Conservation (phyloP, 2,888 invertebrate species). For the Oscheius sp. region DNA sequence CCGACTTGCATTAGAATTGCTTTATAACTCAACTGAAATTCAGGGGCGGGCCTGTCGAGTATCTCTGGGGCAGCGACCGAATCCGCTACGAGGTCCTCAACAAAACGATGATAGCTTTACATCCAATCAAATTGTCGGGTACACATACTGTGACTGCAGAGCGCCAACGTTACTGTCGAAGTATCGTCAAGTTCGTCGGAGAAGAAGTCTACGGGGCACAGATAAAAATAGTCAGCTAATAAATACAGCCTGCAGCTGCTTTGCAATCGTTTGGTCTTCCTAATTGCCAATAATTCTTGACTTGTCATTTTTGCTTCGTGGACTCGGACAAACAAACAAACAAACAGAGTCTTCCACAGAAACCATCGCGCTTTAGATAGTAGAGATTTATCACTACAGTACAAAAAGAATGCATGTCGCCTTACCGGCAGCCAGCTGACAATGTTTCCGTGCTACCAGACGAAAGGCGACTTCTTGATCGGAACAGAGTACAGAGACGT, state of each 20-base stretch:
- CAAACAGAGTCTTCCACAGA: no score
- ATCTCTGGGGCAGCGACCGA: neutral
- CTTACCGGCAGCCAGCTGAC: conserved; percentile 28
- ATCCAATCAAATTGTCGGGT: conserved; percentile 4
- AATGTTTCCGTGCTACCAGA: conserved; percentile 31
- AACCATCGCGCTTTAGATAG: no score
- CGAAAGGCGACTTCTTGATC: conserved; percentile 28
- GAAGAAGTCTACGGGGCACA: neutral
- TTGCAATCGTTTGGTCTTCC: neutral
- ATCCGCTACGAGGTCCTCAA: neutral
- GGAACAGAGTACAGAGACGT: conserved; percentile 32
- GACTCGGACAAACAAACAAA: neutral
- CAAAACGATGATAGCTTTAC: neutral
- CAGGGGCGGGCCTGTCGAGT: conserved; percentile 1
- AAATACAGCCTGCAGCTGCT: neutral
- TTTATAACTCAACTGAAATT: neutral
- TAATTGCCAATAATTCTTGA: neutral
- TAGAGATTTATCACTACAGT: neutral
- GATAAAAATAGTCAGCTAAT: neutral
- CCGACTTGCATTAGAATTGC: neutral
- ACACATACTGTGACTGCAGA: no score
- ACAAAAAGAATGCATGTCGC: conserved; percentile 29
- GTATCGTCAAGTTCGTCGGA: neutral
- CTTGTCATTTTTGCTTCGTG: neutral
- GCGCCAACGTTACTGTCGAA: neutral